Evolutionary conservation across 2,797 vertebrate genomes (phyloP), one percentile per base, ranked within the genome.

Genomic region (Melanotaenia pygmaea): DNA sequence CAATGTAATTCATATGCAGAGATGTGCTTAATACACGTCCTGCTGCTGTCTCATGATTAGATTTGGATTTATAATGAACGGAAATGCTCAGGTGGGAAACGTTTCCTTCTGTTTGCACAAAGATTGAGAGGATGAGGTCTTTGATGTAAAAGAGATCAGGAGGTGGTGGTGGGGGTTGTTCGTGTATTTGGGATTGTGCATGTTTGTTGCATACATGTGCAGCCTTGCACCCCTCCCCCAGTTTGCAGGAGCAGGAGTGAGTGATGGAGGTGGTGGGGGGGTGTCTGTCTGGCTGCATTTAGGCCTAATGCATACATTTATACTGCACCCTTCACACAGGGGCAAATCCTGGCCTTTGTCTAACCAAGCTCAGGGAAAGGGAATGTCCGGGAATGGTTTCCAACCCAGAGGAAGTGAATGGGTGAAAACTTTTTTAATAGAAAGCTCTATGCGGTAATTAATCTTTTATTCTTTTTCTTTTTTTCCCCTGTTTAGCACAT

Each of bases 241-340:
- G 74, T 87, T 86, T 83, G 81, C 76, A 70, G 76, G 79, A 80
- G 74, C 59, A 20, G 81, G 82, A 86, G 88, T 85, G 84, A 89
- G 76, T 91, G 88, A 90, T 87, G 77, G 85, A 78, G 75, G 64
- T 71, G 63, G 60, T 45, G n/a, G 59, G 80, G 80, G 82, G 54
- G 50, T 76, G 82, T 87, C 87, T 90, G 93, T 86, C 91, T 93
- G 89, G 81, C 87, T 93, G 81, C 65, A 82, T 93, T 89, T 86
- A 72, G 63, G 59, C 63, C 34, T 16, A 76, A 81, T 91, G 86
- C 87, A 88, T 89, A 82, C 80, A 89, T 91, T 87, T 85, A 74
- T 87, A 80, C 85, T 78, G 76, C 87, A 80, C 60, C 85, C 85
- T 79, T 59, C 83, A 79, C 85, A 83, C 78, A 47, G 68, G 61